Conservation (phyloP, 1,140 invertebrate species). For the Penaeus indicus region DNA sequence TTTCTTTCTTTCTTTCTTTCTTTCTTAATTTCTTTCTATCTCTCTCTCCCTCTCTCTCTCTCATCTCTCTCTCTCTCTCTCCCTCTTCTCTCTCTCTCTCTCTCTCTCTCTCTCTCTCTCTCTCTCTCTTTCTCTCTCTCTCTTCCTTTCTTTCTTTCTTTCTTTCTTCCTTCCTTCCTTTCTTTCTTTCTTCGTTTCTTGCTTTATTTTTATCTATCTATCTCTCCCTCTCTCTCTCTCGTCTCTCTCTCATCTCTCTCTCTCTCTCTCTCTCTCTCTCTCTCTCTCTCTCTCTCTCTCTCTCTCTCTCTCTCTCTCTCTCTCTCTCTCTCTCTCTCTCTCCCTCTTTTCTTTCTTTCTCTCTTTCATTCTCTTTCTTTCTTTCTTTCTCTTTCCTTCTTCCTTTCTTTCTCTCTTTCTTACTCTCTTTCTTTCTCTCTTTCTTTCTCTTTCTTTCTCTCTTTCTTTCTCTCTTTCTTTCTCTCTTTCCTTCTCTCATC, state of each 20-base stretch:
- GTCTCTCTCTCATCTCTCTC: neutral
- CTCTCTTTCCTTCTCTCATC: neutral
- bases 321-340: neutral
- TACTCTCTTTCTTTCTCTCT: neutral
- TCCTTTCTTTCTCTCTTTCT: neutral
- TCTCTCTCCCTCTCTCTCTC: no score
- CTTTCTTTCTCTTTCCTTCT: neutral
- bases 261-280: neutral
- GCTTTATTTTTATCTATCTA: neutral
- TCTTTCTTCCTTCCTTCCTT: no score
- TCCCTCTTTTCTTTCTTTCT: neutral
- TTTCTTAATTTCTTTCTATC: no score
- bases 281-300: neutral
- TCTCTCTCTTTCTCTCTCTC: neutral
- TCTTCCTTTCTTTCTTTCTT: neutral
- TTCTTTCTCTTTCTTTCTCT: neutral
- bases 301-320: neutral
- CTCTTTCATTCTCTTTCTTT: neutral
- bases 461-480: neutral
- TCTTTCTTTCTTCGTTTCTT: neutral
- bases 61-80: neutral
- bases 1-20: no score
- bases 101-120: neutral
- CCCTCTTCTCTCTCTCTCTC: slow-evolving; percentile 7
- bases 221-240: neutral